These are phyloP conservation scores for Chironomus tepperi DNA, from an alignment of 1,140 invertebrate species.

Conservation along the genomic window DNA sequence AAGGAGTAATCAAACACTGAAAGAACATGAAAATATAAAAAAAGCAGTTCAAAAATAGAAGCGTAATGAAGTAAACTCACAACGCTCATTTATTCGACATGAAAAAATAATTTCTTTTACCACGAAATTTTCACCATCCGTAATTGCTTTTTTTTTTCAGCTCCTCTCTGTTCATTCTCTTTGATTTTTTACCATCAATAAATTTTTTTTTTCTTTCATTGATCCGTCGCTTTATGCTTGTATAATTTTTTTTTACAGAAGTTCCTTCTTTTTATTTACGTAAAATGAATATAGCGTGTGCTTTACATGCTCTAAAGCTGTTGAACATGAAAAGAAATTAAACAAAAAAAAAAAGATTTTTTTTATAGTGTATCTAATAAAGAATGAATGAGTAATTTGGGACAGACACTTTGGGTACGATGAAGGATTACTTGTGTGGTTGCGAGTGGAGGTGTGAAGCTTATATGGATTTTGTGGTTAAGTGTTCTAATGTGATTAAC, in stretches of 20 bases:
- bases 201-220: not conserved
- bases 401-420: no score
- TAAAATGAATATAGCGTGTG: not conserved
- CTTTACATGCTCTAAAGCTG: not conserved
- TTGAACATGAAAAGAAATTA: not conserved
- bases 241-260: no score
- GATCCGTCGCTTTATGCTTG: not conserved
- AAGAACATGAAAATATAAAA: not conserved
- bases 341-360: no score
- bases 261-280: not conserved
- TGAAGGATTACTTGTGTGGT: no score
- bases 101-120: conserved; percentile 2
- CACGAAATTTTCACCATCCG: not conserved
- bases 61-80: not conserved
- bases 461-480: no score
- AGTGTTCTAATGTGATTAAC: no score
- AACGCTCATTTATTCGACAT: not conserved
- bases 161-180: not conserved
- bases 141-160: conserved; percentile 14
- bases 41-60: not conserved
- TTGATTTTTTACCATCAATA: not conserved
- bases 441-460: no score
- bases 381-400: no score
- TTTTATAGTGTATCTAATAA: no score
- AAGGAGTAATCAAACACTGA: not conserved